A percentile compares a stretch with the other conserved stretches of the same genome.
Evolutionary conservation across 2,797 vertebrate species (phyloP).

Genomic region (Luscinia megarhynchos): DNA sequence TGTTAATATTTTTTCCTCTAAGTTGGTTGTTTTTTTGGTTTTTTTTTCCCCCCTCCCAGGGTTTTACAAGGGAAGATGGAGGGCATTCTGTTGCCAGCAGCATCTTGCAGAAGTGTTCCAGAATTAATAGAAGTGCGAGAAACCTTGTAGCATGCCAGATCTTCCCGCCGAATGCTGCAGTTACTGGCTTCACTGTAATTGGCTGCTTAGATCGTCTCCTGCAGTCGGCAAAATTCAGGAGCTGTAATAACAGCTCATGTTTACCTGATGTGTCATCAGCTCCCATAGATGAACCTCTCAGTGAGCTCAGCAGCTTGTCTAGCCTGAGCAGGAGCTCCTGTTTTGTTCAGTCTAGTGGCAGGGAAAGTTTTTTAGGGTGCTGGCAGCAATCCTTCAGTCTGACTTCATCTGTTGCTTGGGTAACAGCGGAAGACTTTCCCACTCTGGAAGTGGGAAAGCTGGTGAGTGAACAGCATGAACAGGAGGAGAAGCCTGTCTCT

Average conservation of each 20-base stretch:
- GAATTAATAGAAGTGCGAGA: constrained; percentile 34
- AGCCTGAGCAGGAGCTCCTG: constrained; percentile 39
- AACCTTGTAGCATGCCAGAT: constrained; percentile 78
- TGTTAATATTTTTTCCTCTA: not conserved
- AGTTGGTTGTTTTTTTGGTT: not conserved
- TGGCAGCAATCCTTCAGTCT: constrained; percentile 78
- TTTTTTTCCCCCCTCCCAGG: constrained; percentile 15
- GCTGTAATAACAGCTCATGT: not conserved
- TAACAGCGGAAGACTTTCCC: constrained; percentile 60
- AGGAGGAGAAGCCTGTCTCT: not conserved
- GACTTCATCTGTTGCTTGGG: constrained; percentile 67
- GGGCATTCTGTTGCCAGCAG: constrained; percentile 26
- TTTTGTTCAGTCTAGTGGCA: constrained; percentile 18
- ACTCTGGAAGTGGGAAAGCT: constrained; percentile 32
- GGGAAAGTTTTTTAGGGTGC: constrained; percentile 35
- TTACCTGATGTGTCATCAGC: not conserved
- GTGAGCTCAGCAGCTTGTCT: constrained; percentile 59
- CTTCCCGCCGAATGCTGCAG: constrained; percentile 63
- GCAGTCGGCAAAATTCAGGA: constrained; percentile 4
- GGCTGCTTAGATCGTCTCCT: constrained; percentile 67
- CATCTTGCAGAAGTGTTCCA: constrained; percentile 45
- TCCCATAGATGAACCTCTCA: constrained; percentile 26
- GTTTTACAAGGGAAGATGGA: constrained; percentile 50
- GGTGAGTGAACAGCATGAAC: constrained; percentile 32
- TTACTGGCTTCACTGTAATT: constrained; percentile 76